Base-by-base conservation (phyloP, 2,113 vertebrate species). In the Etheostoma cragini region DNA sequence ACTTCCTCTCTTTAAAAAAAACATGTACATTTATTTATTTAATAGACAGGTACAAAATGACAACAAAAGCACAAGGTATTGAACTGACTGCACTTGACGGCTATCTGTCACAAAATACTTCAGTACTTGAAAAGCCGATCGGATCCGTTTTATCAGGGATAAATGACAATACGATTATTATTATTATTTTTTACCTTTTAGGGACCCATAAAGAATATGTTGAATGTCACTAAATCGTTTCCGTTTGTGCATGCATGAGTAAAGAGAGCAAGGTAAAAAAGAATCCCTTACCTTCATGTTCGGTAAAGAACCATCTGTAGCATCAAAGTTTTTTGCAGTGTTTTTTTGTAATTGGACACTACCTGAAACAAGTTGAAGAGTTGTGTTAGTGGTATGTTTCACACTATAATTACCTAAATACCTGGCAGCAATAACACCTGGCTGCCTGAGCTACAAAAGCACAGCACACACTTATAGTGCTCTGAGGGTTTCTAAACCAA, bases 361-460 rank as follows among this genome's bases (percentile, higher is more conserved):
- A 16, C 92, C 94, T 94, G 83, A 82, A 92, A 93, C 56, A 74
- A 80, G 80, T 66, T 3, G 17, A 62, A 60, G 66, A 61, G 66
- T 62, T 80, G 72, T 35, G 50, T 80, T 33, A 54, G 71, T 49
- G 21, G 57, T 49, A 26, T 1, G 53, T 83, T 84, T 35, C 72
- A 82, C 66, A 35, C 19, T 16, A 58, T 61, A 71, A 76, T 63
- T 58, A 62, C 65, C 21, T 16, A 35, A 71, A 54, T 2, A 1
- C 65, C 64, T 50, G 6, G 22, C 38, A 68, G 75, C 57, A 26
- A n/a, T 35, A 19, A 46, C 26, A 35, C 33, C n/a, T 8, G 60
- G 21, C 8, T 15, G 46, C 14, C 46, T 53, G 13, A 54, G 45
- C 42, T 62, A 5, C 58, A 1, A 38, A 15, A 35, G 38, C 2